Percentiles rank a stretch among this genome's conserved stretches.
Evolutionary conservation across 2,113 vertebrate species (phyloP).

Genomic region (Phrynocephalus versicolor): DNA sequence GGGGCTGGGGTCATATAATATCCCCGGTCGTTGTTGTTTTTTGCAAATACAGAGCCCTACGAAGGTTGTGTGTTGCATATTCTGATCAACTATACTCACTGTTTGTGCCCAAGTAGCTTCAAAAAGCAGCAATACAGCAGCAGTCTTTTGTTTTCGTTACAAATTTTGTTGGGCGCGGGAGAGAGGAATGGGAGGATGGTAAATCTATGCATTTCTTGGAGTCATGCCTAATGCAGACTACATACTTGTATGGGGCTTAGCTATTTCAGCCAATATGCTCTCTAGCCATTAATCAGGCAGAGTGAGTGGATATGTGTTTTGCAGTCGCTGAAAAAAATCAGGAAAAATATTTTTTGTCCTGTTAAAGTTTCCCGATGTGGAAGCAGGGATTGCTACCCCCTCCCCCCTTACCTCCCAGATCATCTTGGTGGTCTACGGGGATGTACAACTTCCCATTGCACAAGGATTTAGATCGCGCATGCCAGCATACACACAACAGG

Average conservation of each 20-base stretch:
- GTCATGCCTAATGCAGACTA: background rate
- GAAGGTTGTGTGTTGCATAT: too few species aligned
- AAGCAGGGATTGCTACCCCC: background rate
- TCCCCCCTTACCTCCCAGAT: background rate
- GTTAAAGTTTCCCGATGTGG: background rate
- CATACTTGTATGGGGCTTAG: background rate
- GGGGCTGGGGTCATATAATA: background rate
- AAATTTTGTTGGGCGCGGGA: background rate
- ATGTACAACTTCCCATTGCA: background rate
- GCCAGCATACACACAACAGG: too few species aligned
- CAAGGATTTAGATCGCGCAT: too few species aligned
- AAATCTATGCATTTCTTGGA: background rate
- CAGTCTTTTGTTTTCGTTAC: background rate
- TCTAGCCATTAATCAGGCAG: background rate
- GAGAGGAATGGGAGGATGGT: background rate
- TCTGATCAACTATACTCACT: background rate
- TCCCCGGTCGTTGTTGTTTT: background rate
- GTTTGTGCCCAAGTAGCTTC: background rate
- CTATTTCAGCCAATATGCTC: background rate
- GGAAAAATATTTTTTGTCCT: background rate
- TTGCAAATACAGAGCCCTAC: background rate
- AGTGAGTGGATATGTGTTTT: background rate
- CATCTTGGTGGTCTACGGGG: background rate
- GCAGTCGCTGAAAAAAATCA: background rate
- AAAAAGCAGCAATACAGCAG: too few species aligned